Conservation (phyloP, 2,888 invertebrate species). For the Platycheirus albimanus region DNA sequence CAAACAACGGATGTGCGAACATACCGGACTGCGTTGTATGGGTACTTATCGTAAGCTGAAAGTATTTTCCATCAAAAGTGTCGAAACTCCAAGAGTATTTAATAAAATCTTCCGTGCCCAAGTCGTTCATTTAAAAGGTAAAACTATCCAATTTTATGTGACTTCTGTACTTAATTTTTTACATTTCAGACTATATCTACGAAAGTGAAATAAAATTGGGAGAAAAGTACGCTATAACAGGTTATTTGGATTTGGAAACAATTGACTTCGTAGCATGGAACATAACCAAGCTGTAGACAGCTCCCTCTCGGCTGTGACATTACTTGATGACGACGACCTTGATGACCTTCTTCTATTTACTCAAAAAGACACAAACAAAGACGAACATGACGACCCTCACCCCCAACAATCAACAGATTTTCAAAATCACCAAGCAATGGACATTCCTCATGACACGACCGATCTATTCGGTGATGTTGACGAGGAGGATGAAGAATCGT, state of each 20-base stretch:
- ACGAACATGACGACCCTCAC: too few species aligned
- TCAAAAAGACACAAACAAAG: background rate
- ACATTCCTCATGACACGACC: slow-evolving; percentile 28
- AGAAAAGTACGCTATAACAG: slow-evolving; percentile 78
- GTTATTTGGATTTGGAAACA: slow-evolving; percentile 77
- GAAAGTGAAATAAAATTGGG: slow-evolving; percentile 79
- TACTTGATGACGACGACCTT: slow-evolving; percentile 74
- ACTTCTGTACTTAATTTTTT: too few species aligned
- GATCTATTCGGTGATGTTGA: slow-evolving; percentile 22
- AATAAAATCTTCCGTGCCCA: slow-evolving; percentile 77
- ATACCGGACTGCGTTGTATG: slow-evolving; percentile 78
- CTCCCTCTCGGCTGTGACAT: slow-evolving; percentile 54
- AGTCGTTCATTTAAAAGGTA: slow-evolving; percentile 75
- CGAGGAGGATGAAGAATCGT: background rate
- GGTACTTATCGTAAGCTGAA: slow-evolving; percentile 77
- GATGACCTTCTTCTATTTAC: slow-evolving; percentile 75
- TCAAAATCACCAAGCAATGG: slow-evolving; percentile 39
- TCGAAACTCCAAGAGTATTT: slow-evolving; percentile 77
- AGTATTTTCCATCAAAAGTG: slow-evolving; percentile 77
- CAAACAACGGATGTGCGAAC: slow-evolving; percentile 79
- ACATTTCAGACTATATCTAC: slow-evolving; percentile 76
- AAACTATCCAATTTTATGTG: background rate
- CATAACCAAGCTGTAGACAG: slow-evolving; percentile 75
- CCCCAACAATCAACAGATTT: too few species aligned
- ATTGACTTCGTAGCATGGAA: slow-evolving; percentile 80